phyloP scores from a whole-genome alignment of 2,113 vertebrate genomes.

The Nesogale talazaci region DNA sequence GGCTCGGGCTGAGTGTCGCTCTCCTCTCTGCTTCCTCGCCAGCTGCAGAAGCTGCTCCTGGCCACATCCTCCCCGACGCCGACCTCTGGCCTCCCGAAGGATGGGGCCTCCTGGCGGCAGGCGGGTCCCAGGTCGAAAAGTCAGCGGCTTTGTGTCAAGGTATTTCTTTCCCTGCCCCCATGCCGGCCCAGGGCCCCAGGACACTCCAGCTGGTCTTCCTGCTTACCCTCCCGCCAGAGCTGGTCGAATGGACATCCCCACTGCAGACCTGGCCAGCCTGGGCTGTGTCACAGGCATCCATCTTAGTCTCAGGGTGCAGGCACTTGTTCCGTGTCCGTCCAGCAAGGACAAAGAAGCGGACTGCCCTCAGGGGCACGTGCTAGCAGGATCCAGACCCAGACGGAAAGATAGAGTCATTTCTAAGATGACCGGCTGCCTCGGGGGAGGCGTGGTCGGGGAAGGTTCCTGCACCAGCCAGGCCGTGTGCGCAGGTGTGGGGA shows the following conservation, averaged over 20 bases:
- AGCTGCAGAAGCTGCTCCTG: constrained; percentile 96
- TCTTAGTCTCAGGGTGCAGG: too few species aligned
- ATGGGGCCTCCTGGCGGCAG: constrained; percentile 87
- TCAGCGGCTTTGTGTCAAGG: constrained; percentile 91
- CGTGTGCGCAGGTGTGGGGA: background rate
- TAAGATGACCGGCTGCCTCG: background rate
- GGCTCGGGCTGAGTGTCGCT: constrained; percentile 30
- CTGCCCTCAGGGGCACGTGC: background rate
- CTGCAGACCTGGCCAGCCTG: background rate
- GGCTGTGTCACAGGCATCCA: too few species aligned
- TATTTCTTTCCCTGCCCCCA: constrained; percentile 70
- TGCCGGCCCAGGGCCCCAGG: background rate
- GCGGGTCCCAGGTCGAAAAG: constrained; percentile 88
- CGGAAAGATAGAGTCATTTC: background rate
- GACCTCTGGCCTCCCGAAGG: constrained; percentile 89
- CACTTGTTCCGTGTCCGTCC: too few species aligned
- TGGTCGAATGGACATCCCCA: background rate
- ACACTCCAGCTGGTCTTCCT: background rate
- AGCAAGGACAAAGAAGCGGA: background rate
- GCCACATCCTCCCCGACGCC: constrained; percentile 91
- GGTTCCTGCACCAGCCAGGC: background rate
- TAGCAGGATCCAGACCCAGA: background rate
- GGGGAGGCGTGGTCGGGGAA: background rate
- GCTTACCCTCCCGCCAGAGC: background rate
- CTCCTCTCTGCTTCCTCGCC: constrained; percentile 76